Percentiles rank a stretch among this genome's conserved stretches.
These are phyloP conservation scores for Todiramphus saurophagus DNA, from an alignment of 2,113 vertebrate species.

Conservation along the genomic window DNA sequence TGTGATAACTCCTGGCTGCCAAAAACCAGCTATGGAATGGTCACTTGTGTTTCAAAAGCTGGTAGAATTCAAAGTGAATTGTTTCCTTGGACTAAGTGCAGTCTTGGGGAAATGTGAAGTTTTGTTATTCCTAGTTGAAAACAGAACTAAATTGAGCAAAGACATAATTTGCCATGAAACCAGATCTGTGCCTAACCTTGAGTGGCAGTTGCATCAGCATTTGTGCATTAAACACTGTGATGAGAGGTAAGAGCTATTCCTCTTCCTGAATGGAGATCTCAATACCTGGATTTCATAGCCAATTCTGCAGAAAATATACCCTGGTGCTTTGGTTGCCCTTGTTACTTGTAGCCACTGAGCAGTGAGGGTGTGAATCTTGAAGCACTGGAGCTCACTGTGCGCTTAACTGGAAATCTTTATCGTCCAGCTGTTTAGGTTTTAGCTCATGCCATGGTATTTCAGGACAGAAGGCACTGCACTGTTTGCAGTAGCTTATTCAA, in stretches of 20 bases:
- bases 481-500: background rate
- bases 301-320: background rate
- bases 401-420: background rate
- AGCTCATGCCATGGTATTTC: background rate
- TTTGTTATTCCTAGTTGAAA: background rate
- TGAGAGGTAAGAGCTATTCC: background rate
- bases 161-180: background rate
- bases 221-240: background rate
- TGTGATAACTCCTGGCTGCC: background rate
- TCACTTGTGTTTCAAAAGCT: background rate
- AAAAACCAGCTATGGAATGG: background rate
- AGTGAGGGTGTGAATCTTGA: background rate
- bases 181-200: background rate
- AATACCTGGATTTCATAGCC: background rate
- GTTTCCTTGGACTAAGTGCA: background rate
- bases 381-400: background rate
- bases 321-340: fast-evolving
- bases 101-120: background rate
- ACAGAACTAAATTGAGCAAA: background rate
- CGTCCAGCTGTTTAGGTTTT: background rate
- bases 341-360: background rate
- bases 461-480: background rate
- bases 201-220: background rate
- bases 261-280: background rate
- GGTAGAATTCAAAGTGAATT: background rate